These are phyloP conservation scores for Phyto melanocephala DNA, from an alignment of 2,888 invertebrate species.

Conservation along the genomic window DNA sequence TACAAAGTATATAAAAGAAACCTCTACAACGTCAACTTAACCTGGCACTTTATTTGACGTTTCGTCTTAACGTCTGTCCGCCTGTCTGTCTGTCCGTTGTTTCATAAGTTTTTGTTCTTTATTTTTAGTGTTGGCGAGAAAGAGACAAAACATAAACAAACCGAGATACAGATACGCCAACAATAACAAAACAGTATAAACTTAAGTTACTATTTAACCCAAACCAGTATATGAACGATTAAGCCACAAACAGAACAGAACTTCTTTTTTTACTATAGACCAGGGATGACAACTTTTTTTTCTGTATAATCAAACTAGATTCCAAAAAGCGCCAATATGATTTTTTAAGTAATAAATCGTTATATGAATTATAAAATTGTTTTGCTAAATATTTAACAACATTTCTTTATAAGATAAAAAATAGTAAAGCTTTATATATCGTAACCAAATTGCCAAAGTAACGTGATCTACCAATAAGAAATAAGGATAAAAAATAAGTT, in stretches of 20 bases:
- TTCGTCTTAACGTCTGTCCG: neutral
- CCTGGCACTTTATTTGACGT: slow-evolving; percentile 31
- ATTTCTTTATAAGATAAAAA: too few relatives aligned
- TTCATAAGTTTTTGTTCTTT: neutral
- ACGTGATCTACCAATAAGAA: too few relatives aligned
- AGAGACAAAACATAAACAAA: slow-evolving; percentile 64
- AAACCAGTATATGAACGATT: slow-evolving; percentile 18
- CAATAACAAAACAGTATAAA: slow-evolving; percentile 18
- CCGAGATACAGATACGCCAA: slow-evolving; percentile 29
- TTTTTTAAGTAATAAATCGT: too few relatives aligned
- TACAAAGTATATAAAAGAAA: slow-evolving; percentile 38
- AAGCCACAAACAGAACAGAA: slow-evolving; percentile 38
- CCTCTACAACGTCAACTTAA: slow-evolving; percentile 54
- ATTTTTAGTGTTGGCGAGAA: neutral
- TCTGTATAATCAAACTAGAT: too few relatives aligned
- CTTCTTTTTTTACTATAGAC: slow-evolving; percentile 1
- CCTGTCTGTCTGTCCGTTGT: neutral
- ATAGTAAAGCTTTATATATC: too few relatives aligned
- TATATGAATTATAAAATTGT: too few relatives aligned
- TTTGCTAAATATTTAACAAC: too few relatives aligned
- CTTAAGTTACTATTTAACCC: slow-evolving; percentile 31
- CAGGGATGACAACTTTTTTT: too few relatives aligned
- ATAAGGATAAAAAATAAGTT: too few relatives aligned
- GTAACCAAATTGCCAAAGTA: too few relatives aligned
- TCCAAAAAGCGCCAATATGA: too few relatives aligned